These are phyloP conservation scores for Harpegnathos saltator DNA, from an alignment of 1,140 invertebrate genomes.

Conservation along the genomic window DNA sequence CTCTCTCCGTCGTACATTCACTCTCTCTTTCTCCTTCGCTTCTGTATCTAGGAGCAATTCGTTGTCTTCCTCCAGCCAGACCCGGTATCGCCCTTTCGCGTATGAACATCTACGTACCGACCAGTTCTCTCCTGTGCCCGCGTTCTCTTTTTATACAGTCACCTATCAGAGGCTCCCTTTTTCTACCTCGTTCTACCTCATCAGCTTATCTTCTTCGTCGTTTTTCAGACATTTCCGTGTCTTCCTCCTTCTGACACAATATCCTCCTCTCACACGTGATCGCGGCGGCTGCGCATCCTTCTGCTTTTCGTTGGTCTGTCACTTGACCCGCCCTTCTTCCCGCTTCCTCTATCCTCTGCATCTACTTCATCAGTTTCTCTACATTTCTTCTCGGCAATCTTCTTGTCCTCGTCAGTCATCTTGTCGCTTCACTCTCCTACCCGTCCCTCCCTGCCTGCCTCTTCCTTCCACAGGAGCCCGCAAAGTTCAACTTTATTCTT, in stretches of 20 bases:
- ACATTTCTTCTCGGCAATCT: not conserved
- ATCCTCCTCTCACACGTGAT: not conserved
- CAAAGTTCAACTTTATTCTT: not conserved
- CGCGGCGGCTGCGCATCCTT: not conserved
- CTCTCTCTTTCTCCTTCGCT: not conserved
- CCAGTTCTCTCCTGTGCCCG: not conserved
- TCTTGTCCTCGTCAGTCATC: not conserved
- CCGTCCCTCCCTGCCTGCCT: not conserved
- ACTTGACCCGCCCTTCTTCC: not conserved
- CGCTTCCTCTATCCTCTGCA: not conserved
- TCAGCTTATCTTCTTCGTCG: not conserved
- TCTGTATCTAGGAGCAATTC: conserved; percentile 19
- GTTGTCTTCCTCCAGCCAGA: conserved; percentile 25
- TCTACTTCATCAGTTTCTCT: not conserved
- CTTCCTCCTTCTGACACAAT: not conserved
- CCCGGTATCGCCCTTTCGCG: conserved; percentile 20
- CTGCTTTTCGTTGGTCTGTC: not conserved
- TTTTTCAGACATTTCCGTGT: not conserved
- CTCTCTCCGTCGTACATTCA: not conserved
- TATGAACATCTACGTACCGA: conserved; percentile 10
- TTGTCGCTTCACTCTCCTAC: not conserved
- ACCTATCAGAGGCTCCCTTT: not conserved
- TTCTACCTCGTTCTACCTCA: not conserved
- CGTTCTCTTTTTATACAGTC: not conserved
- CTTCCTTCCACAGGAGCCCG: not conserved